Evolutionary conservation across 2,113 vertebrate genomes (phyloP), one percentile per base, ranked within the genome.

Genomic region (Thymallus thymallus): DNA sequence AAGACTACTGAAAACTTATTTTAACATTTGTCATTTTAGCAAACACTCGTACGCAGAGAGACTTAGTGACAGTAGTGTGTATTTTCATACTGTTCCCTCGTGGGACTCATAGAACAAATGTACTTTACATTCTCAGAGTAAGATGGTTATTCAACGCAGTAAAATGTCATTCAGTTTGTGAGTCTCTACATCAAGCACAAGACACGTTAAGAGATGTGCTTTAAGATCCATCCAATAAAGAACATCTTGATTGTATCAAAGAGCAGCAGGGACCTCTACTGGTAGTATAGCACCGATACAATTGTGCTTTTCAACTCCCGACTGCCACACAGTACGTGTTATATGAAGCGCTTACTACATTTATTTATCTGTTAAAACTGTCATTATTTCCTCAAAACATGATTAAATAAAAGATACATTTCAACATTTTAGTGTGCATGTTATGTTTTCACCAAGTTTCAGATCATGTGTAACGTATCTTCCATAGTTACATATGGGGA

Each of bases 1-100:
- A 46, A 32, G 56, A 90, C 88, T 89, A 90, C 88, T 92, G 88
- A 90, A 71, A 32, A 58, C 12, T 61, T 10, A 2, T 9, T 71
- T 72, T 78, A 58, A 79, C 69, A 80, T 26, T 26, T 26, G 26
- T 26, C 26, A 26, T 41, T 41, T 41, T 41, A 41, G 2, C 35
- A 10, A 2, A 1, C 30, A 1, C 35, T 35, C 35, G 60, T 71
- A 61, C 41, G 5, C 16, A 55, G 51, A 26, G n/a, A 45, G 35
- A 45, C 26, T 26, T 26, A n/a, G n/a, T n/a, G n/a, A 26, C 26
- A 1, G 26, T 9, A 9, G 35, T 9, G 7, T 9, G 35, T 9
- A 35, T 35, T 35, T 9, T 35, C 35, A 35, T 41, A 41, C 35
- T 41, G 35, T 7, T 41, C 7, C 9, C 2, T 7, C 2, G 35